Percentiles rank a stretch among this genome's conserved stretches.
phyloP scores from a whole-genome alignment of 1,140 invertebrate species.

The Euwallacea fornicatus region DNA sequence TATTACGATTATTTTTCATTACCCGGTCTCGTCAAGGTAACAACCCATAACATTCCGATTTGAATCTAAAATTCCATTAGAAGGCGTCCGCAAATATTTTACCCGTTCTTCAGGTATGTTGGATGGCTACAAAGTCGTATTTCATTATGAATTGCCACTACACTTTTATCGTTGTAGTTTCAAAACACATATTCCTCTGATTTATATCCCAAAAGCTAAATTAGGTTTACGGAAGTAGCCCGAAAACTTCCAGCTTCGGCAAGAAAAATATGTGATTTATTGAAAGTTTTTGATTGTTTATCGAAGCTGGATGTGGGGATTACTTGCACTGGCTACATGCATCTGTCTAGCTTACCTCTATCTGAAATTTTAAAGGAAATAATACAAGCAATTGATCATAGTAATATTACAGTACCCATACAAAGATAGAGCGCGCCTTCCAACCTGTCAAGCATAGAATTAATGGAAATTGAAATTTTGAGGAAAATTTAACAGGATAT shows the following conservation, averaged over 20 bases:
- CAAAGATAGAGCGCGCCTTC: too few species aligned
- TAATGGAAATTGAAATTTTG: too few species aligned
- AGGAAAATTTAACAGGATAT: too few species aligned
- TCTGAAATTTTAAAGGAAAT: too few species aligned
- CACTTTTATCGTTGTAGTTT: slow-evolving; percentile 2
- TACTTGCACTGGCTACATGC: neutral
- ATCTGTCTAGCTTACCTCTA: neutral
- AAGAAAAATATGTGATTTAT: slow-evolving; percentile 1
- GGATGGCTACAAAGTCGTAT: neutral
- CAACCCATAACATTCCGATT: too few species aligned
- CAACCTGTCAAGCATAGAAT: too few species aligned
- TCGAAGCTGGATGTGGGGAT: neutral
- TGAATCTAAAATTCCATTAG: too few species aligned
- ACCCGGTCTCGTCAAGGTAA: too few species aligned
- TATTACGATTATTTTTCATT: too few species aligned
- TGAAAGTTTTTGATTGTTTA: neutral
- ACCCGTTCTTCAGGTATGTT: neutral
- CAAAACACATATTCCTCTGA: slow-evolving; percentile 5
- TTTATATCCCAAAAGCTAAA: neutral
- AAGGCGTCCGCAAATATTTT: too few species aligned
- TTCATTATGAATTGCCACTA: neutral
- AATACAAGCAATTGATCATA: too few species aligned
- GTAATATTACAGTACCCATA: too few species aligned
- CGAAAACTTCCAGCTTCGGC: neutral
- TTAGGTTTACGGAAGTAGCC: slow-evolving; percentile 1